Base-by-base conservation (phyloP, 1,140 invertebrate species). In the Brachystomella parvula region DNA sequence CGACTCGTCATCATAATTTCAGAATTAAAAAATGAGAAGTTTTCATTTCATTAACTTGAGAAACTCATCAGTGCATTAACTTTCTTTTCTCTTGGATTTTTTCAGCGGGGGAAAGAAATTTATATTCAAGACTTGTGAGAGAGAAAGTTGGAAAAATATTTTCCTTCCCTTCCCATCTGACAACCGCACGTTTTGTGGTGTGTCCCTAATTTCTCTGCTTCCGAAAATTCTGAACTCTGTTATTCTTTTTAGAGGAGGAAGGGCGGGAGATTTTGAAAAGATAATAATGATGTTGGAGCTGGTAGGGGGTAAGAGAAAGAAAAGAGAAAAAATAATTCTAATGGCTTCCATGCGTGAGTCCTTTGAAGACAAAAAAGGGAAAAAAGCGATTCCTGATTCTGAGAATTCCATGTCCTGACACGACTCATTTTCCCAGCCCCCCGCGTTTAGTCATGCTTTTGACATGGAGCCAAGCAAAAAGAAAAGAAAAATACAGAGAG, bases 391-490 rank as follows among this genome's bases (percentile, higher is more conserved):
- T 15, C 24, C 49, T 19, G 21, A 44, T 44, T 44, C n/a, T 44
- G 39, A 44, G 39, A 44, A 44, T 44, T 44, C n/a, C 24, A 24
- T 53, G 12, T 53, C 49, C 6, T 53, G 15, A 53, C 12, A 53
- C 49, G 24, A 53, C 15, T 53, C 49, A 53, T 19, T 53, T 53
- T 53, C 49, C 49, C 24, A 6, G 6, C 6, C 12, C 24, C 49
- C 24, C 24, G 6, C 35, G 6, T 19, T 6, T 39, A 6, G 9
- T 17, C 49, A 53, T 26, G 49, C 24, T 53, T 24, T 53, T 53
- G 49, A 53, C 49, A 53, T 53, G 49, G 21, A 53, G 12, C 49
- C 49, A 53, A 53, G n/a, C n/a, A n/a, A n/a, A n/a, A n/a, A n/a
- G n/a, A n/a, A n/a, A n/a, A n/a, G n/a, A n/a, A n/a, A n/a, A n/a